Percentiles rank a stretch among this genome's conserved stretches.
Conservation (phyloP, 2,888 invertebrate species). For the Fissipunctia ypsillon region DNA sequence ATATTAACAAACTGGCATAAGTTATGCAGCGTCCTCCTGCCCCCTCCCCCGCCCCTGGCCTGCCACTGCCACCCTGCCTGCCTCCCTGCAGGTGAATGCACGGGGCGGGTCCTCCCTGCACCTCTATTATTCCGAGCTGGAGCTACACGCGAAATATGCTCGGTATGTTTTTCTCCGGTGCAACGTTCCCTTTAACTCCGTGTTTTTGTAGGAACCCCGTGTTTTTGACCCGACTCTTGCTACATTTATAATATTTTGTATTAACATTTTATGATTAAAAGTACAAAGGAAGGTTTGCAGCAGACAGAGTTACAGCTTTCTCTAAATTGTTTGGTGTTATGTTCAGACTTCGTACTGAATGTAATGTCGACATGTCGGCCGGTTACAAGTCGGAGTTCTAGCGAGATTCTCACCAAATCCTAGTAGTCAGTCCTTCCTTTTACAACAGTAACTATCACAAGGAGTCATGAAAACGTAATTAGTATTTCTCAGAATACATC, state of each 20-base stretch:
- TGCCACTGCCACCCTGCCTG: conserved; percentile 44
- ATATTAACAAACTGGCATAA: conserved; percentile 89
- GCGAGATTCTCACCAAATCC: conserved; percentile 1
- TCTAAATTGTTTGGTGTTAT: conserved; percentile 40
- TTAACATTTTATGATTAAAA: conserved; percentile 67
- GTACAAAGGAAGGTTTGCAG: conserved; percentile 55
- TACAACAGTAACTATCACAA: too few relatives aligned
- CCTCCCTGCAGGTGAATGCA: conserved; percentile 79
- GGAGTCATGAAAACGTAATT: background rate
- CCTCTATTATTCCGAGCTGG: conserved; percentile 71
- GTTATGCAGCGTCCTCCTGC: conserved; percentile 73
- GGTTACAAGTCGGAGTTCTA: background rate
- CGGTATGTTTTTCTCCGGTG: conserved; percentile 68
- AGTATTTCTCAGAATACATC: conserved; percentile 12
- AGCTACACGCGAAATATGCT: conserved; percentile 68
- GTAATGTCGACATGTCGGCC: conserved; percentile 19
- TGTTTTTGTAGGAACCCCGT: conserved; percentile 72
- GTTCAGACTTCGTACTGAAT: conserved; percentile 15
- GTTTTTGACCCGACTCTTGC: conserved; percentile 64
- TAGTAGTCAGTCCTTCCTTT: background rate
- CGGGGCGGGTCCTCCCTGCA: conserved; percentile 68
- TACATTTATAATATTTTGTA: conserved; percentile 61
- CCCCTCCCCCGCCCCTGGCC: conserved; percentile 47
- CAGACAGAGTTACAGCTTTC: conserved; percentile 44
- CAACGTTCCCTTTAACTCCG: conserved; percentile 73